These are phyloP conservation scores for Lagorchestes hirsutus DNA, from an alignment of 2,797 vertebrate genomes.

Conservation along the genomic window DNA sequence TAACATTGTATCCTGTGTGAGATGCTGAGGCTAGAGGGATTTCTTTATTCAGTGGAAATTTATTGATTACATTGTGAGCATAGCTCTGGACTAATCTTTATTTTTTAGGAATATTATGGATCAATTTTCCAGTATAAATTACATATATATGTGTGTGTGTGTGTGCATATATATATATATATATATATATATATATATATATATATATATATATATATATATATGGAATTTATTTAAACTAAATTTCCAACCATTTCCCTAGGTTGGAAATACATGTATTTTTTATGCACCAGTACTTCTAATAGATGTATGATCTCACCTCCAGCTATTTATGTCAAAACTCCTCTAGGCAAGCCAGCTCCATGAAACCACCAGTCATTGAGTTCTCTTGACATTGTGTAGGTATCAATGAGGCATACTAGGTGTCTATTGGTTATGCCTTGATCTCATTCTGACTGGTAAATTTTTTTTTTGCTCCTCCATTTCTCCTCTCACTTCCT, in stretches of 20 bases:
- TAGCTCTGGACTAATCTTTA: background rate
- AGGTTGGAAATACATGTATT: background rate
- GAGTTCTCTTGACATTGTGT: background rate
- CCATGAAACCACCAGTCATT: background rate
- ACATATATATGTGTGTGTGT: too few species aligned
- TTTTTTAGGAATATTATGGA: background rate
- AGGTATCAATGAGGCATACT: background rate
- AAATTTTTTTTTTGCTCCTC: background rate
- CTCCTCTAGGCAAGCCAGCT: background rate
- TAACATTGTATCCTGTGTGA: background rate
- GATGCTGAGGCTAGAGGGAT: background rate
- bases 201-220: background rate
- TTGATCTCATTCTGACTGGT: background rate
- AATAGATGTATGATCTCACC: background rate
- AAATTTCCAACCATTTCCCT: background rate
- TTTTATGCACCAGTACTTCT: background rate
- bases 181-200: too few species aligned
- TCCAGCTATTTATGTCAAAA: background rate
- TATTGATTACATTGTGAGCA: background rate
- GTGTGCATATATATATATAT: too few species aligned
- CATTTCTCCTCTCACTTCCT: background rate
- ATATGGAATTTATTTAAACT: background rate
- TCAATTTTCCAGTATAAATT: background rate
- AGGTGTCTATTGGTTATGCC: background rate
- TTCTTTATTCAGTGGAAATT: background rate